Percentiles rank a stretch among this genome's conserved stretches.
These are phyloP conservation scores for Pseudomyrmex concolor DNA, from an alignment of 1,140 invertebrate genomes.

Conservation along the genomic window DNA sequence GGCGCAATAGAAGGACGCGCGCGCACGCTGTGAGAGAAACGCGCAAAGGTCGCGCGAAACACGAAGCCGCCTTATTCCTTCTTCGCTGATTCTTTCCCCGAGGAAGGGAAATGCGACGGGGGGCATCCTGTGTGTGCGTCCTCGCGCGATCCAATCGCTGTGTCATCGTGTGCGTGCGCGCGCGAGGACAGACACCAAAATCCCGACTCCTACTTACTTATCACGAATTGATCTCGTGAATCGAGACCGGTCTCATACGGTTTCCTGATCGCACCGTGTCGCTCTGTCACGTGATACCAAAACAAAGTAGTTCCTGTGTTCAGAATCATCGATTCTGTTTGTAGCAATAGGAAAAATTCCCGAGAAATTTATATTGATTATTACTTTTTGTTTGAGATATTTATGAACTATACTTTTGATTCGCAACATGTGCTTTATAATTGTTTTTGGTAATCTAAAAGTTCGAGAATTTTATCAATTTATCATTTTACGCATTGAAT, in stretches of 20 bases:
- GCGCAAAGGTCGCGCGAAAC: constrained; percentile 52
- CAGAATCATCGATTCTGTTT: background rate
- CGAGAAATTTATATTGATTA: background rate
- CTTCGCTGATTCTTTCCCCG: background rate
- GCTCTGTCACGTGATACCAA: background rate
- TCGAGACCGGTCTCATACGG: too few relatives aligned
- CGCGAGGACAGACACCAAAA: too few relatives aligned
- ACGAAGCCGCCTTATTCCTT: background rate
- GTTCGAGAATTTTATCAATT: too few relatives aligned
- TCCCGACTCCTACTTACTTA: too few relatives aligned
- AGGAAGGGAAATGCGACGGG: background rate
- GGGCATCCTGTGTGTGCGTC: constrained; percentile 5
- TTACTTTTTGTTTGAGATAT: too few relatives aligned
- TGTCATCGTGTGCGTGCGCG: too few relatives aligned
- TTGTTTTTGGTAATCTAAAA: too few relatives aligned
- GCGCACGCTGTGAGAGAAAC: constrained; percentile 27
- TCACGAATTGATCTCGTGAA: too few relatives aligned
- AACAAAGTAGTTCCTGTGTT: constrained; percentile 6
- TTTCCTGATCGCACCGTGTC: too few relatives aligned
- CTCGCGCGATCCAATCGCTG: background rate
- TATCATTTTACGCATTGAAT: too few relatives aligned
- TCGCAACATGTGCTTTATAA: too few relatives aligned
- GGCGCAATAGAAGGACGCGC: constrained; percentile 25
- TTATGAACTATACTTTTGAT: too few relatives aligned
- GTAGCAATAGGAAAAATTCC: background rate